phyloP scores from a whole-genome alignment of 2,888 invertebrate genomes.

The Drosophila cognata region DNA sequence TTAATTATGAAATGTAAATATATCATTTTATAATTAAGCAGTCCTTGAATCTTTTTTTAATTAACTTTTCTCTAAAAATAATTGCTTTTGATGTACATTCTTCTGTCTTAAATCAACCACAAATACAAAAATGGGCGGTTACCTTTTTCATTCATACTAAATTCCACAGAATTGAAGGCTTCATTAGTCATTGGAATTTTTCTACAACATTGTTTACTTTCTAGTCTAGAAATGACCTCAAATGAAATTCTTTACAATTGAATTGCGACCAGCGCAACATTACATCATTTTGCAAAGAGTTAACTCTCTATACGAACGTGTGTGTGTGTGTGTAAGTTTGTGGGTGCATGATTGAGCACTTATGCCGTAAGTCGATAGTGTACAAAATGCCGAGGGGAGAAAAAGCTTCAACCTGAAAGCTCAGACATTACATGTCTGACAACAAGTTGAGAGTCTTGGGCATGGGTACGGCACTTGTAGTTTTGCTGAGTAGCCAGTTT shows the following conservation, averaged over 20 bases:
- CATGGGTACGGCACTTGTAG: constrained; percentile 27
- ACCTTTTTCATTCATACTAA: background rate
- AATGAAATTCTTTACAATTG: constrained; percentile 62
- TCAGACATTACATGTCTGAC: constrained; percentile 50
- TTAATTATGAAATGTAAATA: background rate
- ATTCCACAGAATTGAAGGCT: background rate
- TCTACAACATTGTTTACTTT: background rate
- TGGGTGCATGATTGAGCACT: constrained; percentile 72
- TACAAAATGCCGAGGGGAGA: constrained; percentile 31
- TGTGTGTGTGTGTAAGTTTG: constrained; percentile 15
- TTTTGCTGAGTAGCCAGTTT: constrained; percentile 45
- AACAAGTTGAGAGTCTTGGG: constrained; percentile 35
- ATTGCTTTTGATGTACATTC: background rate
- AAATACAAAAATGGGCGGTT: background rate
- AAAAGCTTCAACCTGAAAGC: constrained; percentile 71
- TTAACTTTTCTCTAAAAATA: background rate
- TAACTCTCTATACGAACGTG: constrained; percentile 33
- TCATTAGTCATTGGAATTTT: background rate
- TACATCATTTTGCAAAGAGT: constrained; percentile 67
- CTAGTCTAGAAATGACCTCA: constrained; percentile 34
- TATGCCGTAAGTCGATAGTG: constrained; percentile 54
- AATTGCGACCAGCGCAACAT: constrained; percentile 34
- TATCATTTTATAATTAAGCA: background rate
- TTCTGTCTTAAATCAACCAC: background rate
- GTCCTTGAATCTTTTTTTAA: background rate